Base-by-base conservation (phyloP, 2,797 vertebrate genomes). In the Lagodon rhomboides region DNA sequence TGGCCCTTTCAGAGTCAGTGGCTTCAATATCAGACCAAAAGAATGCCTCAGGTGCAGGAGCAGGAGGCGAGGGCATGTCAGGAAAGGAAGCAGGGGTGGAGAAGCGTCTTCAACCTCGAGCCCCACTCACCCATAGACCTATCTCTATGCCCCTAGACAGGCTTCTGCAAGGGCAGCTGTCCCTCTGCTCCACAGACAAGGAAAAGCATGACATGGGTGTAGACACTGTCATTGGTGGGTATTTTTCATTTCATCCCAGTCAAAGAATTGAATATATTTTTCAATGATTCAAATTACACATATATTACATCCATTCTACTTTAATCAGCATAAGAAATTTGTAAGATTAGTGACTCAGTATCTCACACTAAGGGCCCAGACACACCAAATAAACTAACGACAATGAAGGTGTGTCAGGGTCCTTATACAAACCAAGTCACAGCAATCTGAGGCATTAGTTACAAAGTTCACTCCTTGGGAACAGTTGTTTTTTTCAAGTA, bases 131-230 rank as follows among this genome's bases (percentile, higher is more conserved):
- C 87, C 94, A 95, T 0, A 97, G 98, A 22, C 98, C 98, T 0
- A 93, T 93, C 9, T 99, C 98, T 22, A 97, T 99, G 98, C 98
- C 98, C 0, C 94, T 98, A 84, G 98, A 98, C 83, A 97, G 94
- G 51, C 95, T 95, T 18, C 94, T 99, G 11, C 94, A 98, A 74
- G 94, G 94, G 12, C 95, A 96, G 54, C 89, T 97, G 74, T 95
- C 94, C 0, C 90, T 97, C 79, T 94, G 96, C 7, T 86, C 94
- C 1, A 62, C 91, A 25, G 93, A 95, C 61, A 68, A 92, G 13
- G 88, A 94, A n/a, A 92, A 92, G 75, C 93, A 89, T n/a, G 72
- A 91, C 3, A 87, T 86, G 60, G 92, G 89, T 75, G 88, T 88
- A 71, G 96, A 96, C 68, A 90, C 86, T 8, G 20, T 94, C 53